Conservation (phyloP, 2,113 vertebrate species). For the Dasyornis broadbenti region DNA sequence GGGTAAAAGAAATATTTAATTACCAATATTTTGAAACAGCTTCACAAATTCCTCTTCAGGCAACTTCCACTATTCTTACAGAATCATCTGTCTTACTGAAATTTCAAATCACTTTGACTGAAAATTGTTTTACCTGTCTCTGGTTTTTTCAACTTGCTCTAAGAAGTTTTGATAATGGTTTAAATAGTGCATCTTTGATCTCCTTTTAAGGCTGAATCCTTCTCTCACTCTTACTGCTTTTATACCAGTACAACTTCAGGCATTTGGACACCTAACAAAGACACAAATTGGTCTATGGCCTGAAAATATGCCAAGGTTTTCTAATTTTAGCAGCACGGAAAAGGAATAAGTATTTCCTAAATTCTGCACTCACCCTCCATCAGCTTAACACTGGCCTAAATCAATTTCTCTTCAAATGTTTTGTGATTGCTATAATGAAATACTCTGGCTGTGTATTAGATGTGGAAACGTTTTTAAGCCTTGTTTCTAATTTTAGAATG, state of each 20-base stretch:
- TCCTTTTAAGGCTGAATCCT: background rate
- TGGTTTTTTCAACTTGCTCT: background rate
- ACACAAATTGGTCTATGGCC: background rate
- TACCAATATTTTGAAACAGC: background rate
- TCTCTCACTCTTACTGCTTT: background rate
- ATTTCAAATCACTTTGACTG: background rate
- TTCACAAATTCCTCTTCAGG: background rate
- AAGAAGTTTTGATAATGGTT: background rate
- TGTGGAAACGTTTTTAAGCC: background rate
- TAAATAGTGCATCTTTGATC: background rate
- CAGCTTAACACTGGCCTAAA: background rate
- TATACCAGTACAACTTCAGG: background rate
- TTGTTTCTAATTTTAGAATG: conserved; percentile 23
- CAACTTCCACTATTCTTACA: background rate
- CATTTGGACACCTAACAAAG: background rate
- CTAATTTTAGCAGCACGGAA: conserved; percentile 35
- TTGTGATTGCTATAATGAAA: conserved; percentile 55
- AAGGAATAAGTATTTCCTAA: conserved; percentile 27
- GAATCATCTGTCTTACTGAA: background rate
- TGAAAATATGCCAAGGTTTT: conserved; percentile 53
- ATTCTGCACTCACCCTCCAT: background rate
- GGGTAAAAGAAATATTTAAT: background rate
- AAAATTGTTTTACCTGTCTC: background rate
- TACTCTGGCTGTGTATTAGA: background rate
- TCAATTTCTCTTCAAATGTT: conserved; percentile 38